These are phyloP conservation scores for Merluccius polli DNA, from an alignment of 2,797 vertebrate species.

Conservation along the genomic window DNA sequence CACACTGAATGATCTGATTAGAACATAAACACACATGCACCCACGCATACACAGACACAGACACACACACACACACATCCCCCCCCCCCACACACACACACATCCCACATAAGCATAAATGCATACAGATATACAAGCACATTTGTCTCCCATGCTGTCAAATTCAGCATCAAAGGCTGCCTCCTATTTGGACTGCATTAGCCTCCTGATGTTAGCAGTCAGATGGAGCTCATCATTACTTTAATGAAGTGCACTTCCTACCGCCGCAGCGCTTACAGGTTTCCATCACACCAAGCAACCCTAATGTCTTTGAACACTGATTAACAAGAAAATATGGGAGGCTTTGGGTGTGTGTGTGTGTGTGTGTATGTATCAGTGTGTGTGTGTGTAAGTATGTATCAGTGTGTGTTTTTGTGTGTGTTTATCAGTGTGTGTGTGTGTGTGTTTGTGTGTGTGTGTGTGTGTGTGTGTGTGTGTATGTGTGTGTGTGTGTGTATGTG, in stretches of 20 bases:
- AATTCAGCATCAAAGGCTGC: constrained; percentile 53
- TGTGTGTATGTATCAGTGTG: constrained; percentile 39
- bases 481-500: too few species aligned
- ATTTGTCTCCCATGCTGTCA: constrained; percentile 48
- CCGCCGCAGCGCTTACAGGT: constrained; percentile 32
- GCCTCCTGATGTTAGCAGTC: constrained; percentile 50
- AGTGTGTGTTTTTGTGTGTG: too few species aligned
- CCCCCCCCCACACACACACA: too few species aligned
- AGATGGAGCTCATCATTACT: constrained; percentile 45
- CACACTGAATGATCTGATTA: too few species aligned
- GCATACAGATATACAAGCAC: constrained; percentile 13
- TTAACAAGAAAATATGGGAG: constrained; percentile 7
- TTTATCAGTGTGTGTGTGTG: too few species aligned
- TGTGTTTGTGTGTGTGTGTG: too few species aligned
- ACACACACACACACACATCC: background rate
- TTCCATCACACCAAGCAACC: constrained; percentile 24
- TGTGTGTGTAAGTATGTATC: background rate
- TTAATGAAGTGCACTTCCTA: constrained; percentile 36
- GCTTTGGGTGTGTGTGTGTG: constrained; percentile 13
- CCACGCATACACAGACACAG: background rate
- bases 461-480: too few species aligned
- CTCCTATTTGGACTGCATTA: constrained; percentile 55
- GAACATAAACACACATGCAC: background rate
- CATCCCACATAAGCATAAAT: constrained; percentile 27
- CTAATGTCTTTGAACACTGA: constrained; percentile 6